Evolutionary conservation across 1,140 invertebrate genomes (phyloP).

Genomic region (Brachionus plicatilis): DNA sequence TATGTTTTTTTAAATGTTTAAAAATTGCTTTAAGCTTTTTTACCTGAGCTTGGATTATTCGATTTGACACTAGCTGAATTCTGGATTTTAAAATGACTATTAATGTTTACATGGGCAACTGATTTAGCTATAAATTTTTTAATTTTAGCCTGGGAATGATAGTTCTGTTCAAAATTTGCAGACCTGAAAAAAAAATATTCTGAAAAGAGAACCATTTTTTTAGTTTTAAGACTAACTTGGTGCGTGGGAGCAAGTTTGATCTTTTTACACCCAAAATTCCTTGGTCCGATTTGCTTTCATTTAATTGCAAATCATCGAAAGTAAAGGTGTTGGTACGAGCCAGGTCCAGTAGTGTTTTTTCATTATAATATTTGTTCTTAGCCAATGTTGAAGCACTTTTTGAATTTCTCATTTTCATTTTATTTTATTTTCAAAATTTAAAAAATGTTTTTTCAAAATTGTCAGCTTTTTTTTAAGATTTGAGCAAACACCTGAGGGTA

Average conservation of each 20-base stretch:
- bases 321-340: neutral
- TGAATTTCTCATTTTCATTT: conserved; percentile 3
- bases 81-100: neutral
- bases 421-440: neutral
- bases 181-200: neutral
- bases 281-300: neutral
- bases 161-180: neutral
- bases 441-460: neutral
- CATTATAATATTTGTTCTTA: neutral
- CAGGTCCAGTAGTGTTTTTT: neutral
- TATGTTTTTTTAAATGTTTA: neutral
- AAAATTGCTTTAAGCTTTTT: neutral
- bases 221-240: neutral
- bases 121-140: neutral
- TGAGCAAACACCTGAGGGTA: conserved; percentile 8
- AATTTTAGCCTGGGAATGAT: neutral
- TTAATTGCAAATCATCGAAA: neutral
- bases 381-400: neutral
- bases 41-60: neutral
- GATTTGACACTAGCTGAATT: neutral
- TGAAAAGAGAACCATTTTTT: neutral
- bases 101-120: neutral
- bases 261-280: neutral
- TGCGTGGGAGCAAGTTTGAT: neutral
- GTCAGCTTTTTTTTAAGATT: neutral